Evolutionary conservation across 2,113 vertebrate genomes (phyloP).

Genomic region (Myodes glareolus): DNA sequence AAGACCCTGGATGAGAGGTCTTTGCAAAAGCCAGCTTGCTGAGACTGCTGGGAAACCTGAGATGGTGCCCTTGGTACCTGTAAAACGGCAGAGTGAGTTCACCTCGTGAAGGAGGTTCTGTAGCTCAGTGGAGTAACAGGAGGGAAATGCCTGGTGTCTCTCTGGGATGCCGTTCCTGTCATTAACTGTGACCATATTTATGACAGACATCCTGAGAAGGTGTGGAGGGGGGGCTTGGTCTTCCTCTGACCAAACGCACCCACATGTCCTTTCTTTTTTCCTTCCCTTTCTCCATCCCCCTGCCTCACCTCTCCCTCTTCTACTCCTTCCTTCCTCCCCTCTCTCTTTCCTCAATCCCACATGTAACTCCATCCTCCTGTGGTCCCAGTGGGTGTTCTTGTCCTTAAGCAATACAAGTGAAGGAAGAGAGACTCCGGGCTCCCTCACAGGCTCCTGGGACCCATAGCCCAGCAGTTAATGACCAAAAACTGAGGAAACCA

Average conservation of each 20-base stretch:
- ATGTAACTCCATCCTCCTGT: fast-evolving
- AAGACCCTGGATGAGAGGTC: not conserved
- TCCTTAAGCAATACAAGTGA: not conserved
- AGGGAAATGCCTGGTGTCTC: not conserved
- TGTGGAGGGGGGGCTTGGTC: not conserved
- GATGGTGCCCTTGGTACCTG: not conserved
- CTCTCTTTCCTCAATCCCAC: not conserved
- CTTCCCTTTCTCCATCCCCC: not conserved
- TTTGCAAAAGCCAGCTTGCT: not conserved
- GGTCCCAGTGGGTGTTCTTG: not conserved
- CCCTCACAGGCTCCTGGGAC: not conserved
- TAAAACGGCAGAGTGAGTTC: not conserved
- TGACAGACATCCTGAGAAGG: not conserved
- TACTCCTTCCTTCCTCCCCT: not conserved
- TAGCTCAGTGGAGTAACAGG: not conserved
- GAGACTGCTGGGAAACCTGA: not conserved
- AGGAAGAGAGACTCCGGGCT: not conserved
- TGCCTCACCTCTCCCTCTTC: not conserved
- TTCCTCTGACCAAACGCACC: not conserved
- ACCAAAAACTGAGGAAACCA: not conserved
- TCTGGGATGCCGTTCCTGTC: not conserved
- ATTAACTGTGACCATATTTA: not conserved
- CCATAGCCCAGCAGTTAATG: not conserved
- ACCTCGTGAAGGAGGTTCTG: no score
- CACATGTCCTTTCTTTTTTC: no score